These are phyloP conservation scores for Ceramica pisi DNA, from an alignment of 2,888 invertebrate species.

Conservation along the genomic window DNA sequence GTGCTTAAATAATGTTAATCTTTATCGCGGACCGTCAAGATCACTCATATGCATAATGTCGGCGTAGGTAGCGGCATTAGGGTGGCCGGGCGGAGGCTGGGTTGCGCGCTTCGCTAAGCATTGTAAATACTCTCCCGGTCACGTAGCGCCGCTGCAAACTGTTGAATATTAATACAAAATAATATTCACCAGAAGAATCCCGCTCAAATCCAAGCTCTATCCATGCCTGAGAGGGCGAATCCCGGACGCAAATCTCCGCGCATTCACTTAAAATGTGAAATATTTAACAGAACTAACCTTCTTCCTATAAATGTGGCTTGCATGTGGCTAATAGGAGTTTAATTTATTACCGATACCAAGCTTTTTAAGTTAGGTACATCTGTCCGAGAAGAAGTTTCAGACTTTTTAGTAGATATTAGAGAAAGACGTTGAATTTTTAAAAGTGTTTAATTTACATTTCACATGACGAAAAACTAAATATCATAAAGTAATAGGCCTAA, in stretches of 20 bases:
- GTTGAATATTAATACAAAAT: slow-evolving; percentile 89
- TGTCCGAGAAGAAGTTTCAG: background rate
- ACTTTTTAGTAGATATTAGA: background rate
- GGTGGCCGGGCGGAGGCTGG: slow-evolving; percentile 69
- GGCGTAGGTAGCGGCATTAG: slow-evolving; percentile 66
- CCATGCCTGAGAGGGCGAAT: slow-evolving; percentile 74
- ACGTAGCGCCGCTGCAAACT: slow-evolving; percentile 86
- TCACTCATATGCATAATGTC: slow-evolving; percentile 77
- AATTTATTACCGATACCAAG: background rate
- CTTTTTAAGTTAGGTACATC: too few relatives aligned
- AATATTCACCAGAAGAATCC: slow-evolving; percentile 80
- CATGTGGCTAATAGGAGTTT: background rate
- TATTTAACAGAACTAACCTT: slow-evolving; percentile 31
- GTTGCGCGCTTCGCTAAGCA: slow-evolving; percentile 85
- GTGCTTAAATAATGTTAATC: slow-evolving; percentile 50
- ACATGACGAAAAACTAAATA: background rate
- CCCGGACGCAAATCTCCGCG: slow-evolving; percentile 51
- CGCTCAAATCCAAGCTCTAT: slow-evolving; percentile 72
- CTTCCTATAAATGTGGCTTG: background rate
- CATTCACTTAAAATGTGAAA: slow-evolving; percentile 38
- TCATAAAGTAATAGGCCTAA: background rate
- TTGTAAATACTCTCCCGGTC: slow-evolving; percentile 87
- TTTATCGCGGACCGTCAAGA: slow-evolving; percentile 52
- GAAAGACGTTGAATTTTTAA: background rate
- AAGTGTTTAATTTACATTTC: background rate